A percentile compares a stretch with the other conserved stretches of the same genome.
These are phyloP conservation scores for Stenodera caucasica DNA, from an alignment of 2,888 invertebrate species.

Conservation along the genomic window DNA sequence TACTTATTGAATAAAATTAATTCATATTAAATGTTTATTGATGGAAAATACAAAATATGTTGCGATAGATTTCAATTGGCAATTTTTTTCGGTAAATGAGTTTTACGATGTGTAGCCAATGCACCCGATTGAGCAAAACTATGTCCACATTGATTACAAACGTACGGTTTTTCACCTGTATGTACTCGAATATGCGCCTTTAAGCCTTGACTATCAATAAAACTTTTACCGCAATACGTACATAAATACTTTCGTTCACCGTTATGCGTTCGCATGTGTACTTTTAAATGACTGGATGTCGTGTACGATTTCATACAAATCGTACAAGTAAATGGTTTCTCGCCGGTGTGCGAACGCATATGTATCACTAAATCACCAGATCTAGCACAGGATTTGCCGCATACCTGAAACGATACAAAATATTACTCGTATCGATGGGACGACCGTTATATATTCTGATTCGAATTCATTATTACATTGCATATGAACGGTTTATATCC, in stretches of 20 bases:
- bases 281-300: slow-evolving; percentile 47
- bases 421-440: neutral
- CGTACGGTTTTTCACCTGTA: slow-evolving; percentile 48
- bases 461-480: slow-evolving; percentile 32
- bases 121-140: slow-evolving; percentile 47
- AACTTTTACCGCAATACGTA: slow-evolving; percentile 42
- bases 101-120: slow-evolving; percentile 44
- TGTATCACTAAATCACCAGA: slow-evolving; percentile 47
- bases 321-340: slow-evolving; percentile 45
- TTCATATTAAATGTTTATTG: no score
- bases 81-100: neutral
- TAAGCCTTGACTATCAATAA: slow-evolving; percentile 44
- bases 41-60: no score
- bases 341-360: slow-evolving; percentile 47
- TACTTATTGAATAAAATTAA: no score
- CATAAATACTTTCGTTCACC: slow-evolving; percentile 45
- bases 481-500: slow-evolving; percentile 49
- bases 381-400: slow-evolving; percentile 46
- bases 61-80: no score
- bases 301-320: slow-evolving; percentile 43
- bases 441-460: neutral
- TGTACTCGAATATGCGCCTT: slow-evolving; percentile 46
- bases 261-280: slow-evolving; percentile 46
- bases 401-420: slow-evolving; percentile 37
- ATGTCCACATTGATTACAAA: slow-evolving; percentile 44